phyloP scores from a whole-genome alignment of 2,888 invertebrate genomes.

The Parthenolecanium corni region DNA sequence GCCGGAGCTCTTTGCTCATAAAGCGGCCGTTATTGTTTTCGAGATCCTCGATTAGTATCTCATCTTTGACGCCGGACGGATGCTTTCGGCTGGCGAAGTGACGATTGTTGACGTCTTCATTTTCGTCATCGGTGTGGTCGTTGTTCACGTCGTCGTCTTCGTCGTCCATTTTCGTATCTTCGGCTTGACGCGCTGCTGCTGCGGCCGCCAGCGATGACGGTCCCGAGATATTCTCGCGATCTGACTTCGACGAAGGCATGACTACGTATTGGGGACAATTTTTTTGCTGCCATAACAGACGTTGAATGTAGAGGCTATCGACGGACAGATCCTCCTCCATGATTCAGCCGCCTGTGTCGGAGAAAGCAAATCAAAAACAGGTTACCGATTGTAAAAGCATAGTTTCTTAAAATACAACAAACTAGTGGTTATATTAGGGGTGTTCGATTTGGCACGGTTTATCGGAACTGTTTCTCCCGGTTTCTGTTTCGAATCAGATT shows the following conservation, averaged over 20 bases:
- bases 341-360: background rate
- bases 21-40: conserved; percentile 22
- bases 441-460: no score
- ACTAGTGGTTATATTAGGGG: no score
- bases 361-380: no score
- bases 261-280: conserved; percentile 19
- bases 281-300: conserved; percentile 20
- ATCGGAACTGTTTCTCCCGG: no score
- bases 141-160: background rate
- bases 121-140: no score
- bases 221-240: no score
- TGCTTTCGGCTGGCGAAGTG: no score
- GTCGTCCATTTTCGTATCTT: conserved; percentile 17
- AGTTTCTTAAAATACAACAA: no score
- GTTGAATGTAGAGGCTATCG: conserved; percentile 19
- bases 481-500: no score
- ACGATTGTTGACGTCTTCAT: no score
- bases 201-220: background rate
- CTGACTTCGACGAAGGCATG: conserved; percentile 9
- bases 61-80: no score
- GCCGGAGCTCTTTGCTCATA: conserved; percentile 1
- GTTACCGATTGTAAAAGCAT: no score
- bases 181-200: background rate
- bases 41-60: conserved; percentile 16
- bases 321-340: conserved; percentile 20